A percentile compares a stretch with the other conserved stretches of the same genome.
Conservation (phyloP, 2,888 invertebrate species). For the Eupithecia subfuscata region DNA sequence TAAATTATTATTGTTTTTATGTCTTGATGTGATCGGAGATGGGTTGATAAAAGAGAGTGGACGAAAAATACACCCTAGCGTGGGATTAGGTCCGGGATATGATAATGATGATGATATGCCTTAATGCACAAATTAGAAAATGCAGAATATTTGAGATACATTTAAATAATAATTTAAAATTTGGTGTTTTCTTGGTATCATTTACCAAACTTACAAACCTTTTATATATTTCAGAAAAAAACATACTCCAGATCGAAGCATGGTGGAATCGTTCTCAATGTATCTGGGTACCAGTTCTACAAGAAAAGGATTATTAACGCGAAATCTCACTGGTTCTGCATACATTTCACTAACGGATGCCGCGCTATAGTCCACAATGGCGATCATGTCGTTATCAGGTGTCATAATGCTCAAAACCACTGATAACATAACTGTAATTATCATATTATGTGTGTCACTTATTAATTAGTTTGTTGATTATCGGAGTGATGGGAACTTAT, state of each 20-base stretch:
- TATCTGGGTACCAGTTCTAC: constrained; percentile 18
- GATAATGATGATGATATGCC: too few relatives aligned
- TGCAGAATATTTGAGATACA: too few relatives aligned
- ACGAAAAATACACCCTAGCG: too few relatives aligned
- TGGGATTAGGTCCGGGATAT: too few relatives aligned
- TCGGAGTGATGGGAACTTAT: neutral
- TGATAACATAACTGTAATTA: neutral
- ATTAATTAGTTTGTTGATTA: neutral
- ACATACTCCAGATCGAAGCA: neutral
- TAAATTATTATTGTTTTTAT: too few relatives aligned
- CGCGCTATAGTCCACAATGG: constrained; percentile 22
- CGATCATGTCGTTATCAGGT: constrained; percentile 4
- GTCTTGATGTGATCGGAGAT: too few relatives aligned
- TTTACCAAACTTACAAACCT: neutral
- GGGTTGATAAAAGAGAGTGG: too few relatives aligned
- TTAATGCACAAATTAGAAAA: too few relatives aligned
- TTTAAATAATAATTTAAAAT: too few relatives aligned
- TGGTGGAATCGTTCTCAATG: neutral
- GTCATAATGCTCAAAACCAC: constrained; percentile 23
- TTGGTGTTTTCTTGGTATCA: neutral
- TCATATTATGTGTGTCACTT: neutral
- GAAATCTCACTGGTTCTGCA: constrained; percentile 17
- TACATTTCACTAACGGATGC: constrained; percentile 16
- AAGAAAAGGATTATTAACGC: neutral
- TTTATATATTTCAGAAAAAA: neutral